Evolutionary conservation across 2,888 invertebrate species (phyloP), one percentile per base, ranked within the genome.

Genomic region (Eupelmus urozonus): DNA sequence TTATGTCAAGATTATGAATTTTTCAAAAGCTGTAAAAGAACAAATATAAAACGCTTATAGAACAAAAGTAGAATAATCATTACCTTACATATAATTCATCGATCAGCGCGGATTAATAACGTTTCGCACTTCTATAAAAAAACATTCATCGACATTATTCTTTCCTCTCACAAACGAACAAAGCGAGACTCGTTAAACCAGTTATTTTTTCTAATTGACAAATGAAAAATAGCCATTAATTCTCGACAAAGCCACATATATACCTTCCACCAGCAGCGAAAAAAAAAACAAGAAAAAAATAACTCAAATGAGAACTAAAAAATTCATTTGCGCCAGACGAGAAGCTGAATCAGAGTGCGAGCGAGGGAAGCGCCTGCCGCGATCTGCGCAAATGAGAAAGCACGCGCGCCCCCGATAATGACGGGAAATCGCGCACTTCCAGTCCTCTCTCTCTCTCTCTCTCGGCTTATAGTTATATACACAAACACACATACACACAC

Each of bases 341-440:
- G 34, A 34, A 34, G 9, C 3, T 34, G 34, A n/a, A 34, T 27
- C 60, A 18, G 55, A 45, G 23, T 23, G 20, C 59, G 29, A 66
- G 20, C 62, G 27, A 49, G 74, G 34, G 71, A 29, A 53, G 34
- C 9, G 9, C 9, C 3, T 34, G 34, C 45, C 16, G 27, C 23
- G 5, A 51, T n/a, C 34, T 53, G 59, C 40, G 60, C 62, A 73
- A 79, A 79, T 78, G 78, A 80, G 78, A 70, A 78, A 67, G 42
- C 69, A 29, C 51, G 69, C 57, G 66, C 25, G 45, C 40, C 51
- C 79, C 67, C 74, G 69, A 84, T 86, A 88, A 86, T 85, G 88
- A 86, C 85, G 83, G 85, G 84, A 85, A 88, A 87, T 87, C 85
- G 86, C 83, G 83, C 85, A 84, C 84, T 85, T 83, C 83, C 83